Evolutionary conservation across 2,113 vertebrate species (phyloP), one percentile per base, ranked within the genome.

Genomic region (Podocnemis expansa): DNA sequence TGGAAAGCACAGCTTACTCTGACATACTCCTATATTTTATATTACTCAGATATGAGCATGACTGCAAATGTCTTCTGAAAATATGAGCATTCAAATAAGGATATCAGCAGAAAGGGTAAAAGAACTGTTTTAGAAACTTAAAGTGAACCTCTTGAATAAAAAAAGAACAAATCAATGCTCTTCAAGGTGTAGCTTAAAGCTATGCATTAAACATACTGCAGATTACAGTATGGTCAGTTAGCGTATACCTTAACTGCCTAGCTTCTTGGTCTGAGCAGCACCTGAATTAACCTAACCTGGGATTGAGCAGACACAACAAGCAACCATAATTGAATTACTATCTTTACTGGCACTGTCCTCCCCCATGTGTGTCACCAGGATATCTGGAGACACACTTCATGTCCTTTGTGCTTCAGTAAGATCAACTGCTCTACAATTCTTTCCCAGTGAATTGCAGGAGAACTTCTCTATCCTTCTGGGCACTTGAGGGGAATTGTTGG

Each of bases 51-150:
- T 76, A 38, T 14, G 34, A 41, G 16, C 70, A 6, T 78, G 7
- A 76, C 90, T 90, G 75, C 29, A 92, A 90, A 93, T 51, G 13
- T 54, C 1, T n/a, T 41, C 8, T 34, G 87, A 83, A 80, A 82
- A 21, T 0, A 7, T 12, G 6, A 13, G 16, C 63, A 54, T 45
- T 21, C 31, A 89, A 22, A 87, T 51, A 13, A 95, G n/a, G 3
- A 85, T 1, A 17, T 58, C 41, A 85, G 34, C 21, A 89, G 89
- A 96, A 31, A 73, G 29, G 12, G 73, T 45, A 76, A 45, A 75
- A 10, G 25, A 24, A 45, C 41, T 76, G 14, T 3, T 84, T 79
- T 73, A 0, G 10, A 6, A 54, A 82, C 87, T 24, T 12, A 0
- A 29, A 8, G 9, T 13, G 12, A 31, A 63, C 63, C 84, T 56